Percentiles rank a stretch among this genome's conserved stretches.
phyloP scores from a whole-genome alignment of 2,113 vertebrate species.

The Embiotoca jacksoni region DNA sequence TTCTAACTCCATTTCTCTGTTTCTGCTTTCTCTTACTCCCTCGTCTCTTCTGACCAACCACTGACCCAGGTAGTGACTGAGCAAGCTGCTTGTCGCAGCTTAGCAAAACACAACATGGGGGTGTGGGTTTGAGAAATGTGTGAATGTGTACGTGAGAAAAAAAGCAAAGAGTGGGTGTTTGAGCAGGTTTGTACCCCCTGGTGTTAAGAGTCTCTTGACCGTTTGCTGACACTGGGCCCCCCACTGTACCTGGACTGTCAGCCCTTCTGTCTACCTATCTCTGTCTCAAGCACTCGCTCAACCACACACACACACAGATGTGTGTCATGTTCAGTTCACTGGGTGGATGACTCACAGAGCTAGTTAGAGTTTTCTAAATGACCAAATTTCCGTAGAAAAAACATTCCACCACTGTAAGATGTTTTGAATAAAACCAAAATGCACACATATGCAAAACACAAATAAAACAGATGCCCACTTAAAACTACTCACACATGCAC shows the following conservation, averaged over 20 bases:
- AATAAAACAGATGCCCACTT: constrained; percentile 20
- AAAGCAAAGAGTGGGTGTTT: constrained; percentile 45
- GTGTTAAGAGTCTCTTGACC: constrained; percentile 79
- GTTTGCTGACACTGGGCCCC: constrained; percentile 77
- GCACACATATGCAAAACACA: constrained; percentile 1
- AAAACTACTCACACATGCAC: not conserved
- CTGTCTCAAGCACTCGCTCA: constrained; percentile 21
- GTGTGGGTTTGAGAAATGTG: constrained; percentile 34
- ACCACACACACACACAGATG: constrained; percentile 41
- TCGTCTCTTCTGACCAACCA: constrained; percentile 35
- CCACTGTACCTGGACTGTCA: constrained; percentile 74
- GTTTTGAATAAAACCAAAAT: constrained; percentile 7
- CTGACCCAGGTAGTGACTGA: constrained; percentile 48
- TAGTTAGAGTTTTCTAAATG: constrained; percentile 13
- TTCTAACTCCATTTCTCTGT: not conserved
- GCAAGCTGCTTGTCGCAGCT: constrained; percentile 56
- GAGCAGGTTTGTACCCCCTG: constrained; percentile 69
- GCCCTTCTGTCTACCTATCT: constrained; percentile 73
- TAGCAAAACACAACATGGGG: constrained; percentile 49
- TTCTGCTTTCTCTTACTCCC: not conserved
- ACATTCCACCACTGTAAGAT: not conserved
- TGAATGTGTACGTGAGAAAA: constrained; percentile 34
- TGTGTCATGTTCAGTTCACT: constrained; percentile 50
- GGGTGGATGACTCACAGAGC: not conserved
- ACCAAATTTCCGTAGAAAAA: not conserved